Evolutionary conservation across 1,140 invertebrate species (phyloP).

Genomic region (Drosophila repleta): DNA sequence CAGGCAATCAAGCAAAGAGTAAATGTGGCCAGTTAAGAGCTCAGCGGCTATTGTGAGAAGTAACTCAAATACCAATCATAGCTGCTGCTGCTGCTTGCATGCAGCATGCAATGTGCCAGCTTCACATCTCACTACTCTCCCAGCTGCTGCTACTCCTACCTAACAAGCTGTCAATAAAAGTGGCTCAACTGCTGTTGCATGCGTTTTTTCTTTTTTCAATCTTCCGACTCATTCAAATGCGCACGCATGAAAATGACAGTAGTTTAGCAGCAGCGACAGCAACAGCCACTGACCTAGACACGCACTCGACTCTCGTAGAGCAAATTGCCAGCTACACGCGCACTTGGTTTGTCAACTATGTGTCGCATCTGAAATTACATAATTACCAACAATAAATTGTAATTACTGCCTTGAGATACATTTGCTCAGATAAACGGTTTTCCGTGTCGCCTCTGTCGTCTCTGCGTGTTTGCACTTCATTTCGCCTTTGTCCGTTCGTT

Average conservation of each 20-base stretch:
- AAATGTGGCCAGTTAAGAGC: too few species aligned
- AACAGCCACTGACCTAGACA: constrained; percentile 45
- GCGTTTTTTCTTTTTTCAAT: not conserved
- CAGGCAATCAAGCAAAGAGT: constrained; percentile 12
- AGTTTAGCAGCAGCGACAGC: not conserved
- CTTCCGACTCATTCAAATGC: constrained; percentile 45
- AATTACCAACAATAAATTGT: constrained; percentile 78
- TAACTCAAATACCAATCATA: constrained; percentile 3
- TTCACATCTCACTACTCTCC: not conserved
- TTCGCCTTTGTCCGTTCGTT: constrained; percentile 8
- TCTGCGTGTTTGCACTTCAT: constrained; percentile 8
- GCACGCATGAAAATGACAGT: constrained; percentile 19
- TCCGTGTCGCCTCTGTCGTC: constrained; percentile 50
- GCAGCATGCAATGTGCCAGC: constrained; percentile 23
- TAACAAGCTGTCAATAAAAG: constrained; percentile 56
- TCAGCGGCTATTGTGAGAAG: not conserved
- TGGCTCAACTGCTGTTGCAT: constrained; percentile 6
- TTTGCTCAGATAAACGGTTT: constrained; percentile 75
- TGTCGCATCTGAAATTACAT: constrained; percentile 62
- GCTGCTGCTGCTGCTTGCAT: constrained; percentile 26
- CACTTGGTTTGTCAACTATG: constrained; percentile 35
- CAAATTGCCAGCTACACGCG: constrained; percentile 28
- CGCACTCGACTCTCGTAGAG: constrained; percentile 27
- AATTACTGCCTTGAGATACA: constrained; percentile 77
- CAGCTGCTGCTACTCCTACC: constrained; percentile 5